Evolutionary conservation across 1,140 invertebrate genomes (phyloP).

Genomic region (Euwallacea fornicatus): DNA sequence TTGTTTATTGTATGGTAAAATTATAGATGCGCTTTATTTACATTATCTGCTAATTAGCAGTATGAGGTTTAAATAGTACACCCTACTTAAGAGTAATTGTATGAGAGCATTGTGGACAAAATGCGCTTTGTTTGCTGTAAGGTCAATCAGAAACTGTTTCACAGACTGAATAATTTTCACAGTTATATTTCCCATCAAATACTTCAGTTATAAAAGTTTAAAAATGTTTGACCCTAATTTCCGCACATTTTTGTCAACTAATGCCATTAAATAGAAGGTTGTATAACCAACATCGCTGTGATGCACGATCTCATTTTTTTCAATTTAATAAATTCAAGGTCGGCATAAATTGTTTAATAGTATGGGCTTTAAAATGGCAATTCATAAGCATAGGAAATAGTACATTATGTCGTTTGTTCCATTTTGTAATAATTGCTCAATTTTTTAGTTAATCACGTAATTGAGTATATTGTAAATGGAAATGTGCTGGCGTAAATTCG

Average conservation of each 20-base stretch:
- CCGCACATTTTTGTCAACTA: background rate
- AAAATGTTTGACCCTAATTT: background rate
- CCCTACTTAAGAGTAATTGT: too few relatives aligned
- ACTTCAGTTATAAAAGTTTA: background rate
- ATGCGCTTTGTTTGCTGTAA: background rate
- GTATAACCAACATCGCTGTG: background rate
- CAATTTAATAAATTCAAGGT: slow-evolving; percentile 14
- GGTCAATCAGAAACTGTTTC: background rate
- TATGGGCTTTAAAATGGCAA: background rate
- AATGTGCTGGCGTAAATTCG: too few relatives aligned
- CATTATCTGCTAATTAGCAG: too few relatives aligned
- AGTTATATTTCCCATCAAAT: background rate
- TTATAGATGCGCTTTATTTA: too few relatives aligned
- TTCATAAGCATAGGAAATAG: slow-evolving; percentile 4
- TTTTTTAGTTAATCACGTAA: background rate
- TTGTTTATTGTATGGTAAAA: too few relatives aligned
- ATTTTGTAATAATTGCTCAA: slow-evolving; percentile 7
- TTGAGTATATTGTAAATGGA: too few relatives aligned
- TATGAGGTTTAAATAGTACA: too few relatives aligned
- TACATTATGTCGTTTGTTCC: slow-evolving; percentile 11
- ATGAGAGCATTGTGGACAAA: background rate
- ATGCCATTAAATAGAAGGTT: background rate
- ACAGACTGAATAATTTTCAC: too few relatives aligned
- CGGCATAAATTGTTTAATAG: slow-evolving; percentile 3
- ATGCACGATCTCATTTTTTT: slow-evolving; percentile 14